Evolutionary conservation across 2,113 vertebrate species (phyloP), one percentile per base, ranked within the genome.

Genomic region (Dipodomys spectabilis): DNA sequence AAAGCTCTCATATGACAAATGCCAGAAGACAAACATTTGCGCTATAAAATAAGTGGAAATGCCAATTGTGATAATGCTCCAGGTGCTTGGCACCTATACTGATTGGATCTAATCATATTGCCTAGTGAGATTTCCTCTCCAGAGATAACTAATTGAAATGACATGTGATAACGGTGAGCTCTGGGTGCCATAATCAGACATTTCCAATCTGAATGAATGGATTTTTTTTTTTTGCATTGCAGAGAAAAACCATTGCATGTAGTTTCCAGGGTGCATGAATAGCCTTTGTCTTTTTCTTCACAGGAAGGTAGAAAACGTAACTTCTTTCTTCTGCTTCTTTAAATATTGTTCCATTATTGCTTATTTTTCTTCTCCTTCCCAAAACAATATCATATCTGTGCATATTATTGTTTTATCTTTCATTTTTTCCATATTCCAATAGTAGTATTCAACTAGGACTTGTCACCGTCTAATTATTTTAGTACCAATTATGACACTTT

Each of bases 21-120:
- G 94, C 93, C 93, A 97, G n/a, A 95, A 98, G 95, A 97, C 88
- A 98, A 98, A 97, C 68, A 95, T 95, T 96, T 97, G 95, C 93
- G 80, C 91, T 97, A 88, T 87, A 88, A 93, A 94, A 93, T 94
- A 91, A 95, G 79, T 95, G 92, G 82, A 98, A 97, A 97, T 98
- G 96, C 78, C 97, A 96, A 96, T 92, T 96, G 79, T 92, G 97
- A 95, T 97, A 57, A 95, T 97, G 88, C 95, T 86, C 86, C 82
- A 79, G 96, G 73, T 82, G 93, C 94, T 96, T 97, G 94, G 92
- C 91, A 95, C 80, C 93, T 95, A 62, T 85, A 96, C 95, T 97
- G 97, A 97, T 97, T 97, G 27, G 60, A 62, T 92, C 57, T 89
- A 88, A 93, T 94, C 74, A 57, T 75, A 97, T 93, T 97, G 86